Evolutionary conservation across 2,797 vertebrate species (phyloP).

Genomic region (Kryptolebias ocellatus): DNA sequence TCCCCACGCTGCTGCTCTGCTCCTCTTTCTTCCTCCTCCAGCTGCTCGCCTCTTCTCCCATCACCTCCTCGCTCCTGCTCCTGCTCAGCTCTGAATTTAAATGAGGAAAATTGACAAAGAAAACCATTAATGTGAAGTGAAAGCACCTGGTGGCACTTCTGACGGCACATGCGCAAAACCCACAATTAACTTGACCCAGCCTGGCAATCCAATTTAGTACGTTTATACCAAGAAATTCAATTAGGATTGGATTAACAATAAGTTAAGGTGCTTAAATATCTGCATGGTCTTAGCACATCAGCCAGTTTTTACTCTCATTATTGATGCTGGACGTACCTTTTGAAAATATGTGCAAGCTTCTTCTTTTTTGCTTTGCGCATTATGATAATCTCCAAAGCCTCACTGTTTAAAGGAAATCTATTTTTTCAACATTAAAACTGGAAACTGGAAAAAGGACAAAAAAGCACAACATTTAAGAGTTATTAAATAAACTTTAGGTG

Average conservation of each 20-base stretch:
- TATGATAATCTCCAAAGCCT: neutral
- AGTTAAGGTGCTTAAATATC: neutral
- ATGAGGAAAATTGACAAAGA: constrained; percentile 21
- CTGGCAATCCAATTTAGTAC: constrained; percentile 6
- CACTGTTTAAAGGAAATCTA: no score
- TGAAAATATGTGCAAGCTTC: neutral
- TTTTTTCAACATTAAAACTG: neutral
- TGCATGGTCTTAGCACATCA: neutral
- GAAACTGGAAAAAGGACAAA: neutral
- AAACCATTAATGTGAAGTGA: constrained; percentile 12
- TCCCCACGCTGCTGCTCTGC: neutral
- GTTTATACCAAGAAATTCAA: constrained; percentile 5
- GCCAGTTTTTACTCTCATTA: neutral
- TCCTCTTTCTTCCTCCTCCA: constrained; percentile 13
- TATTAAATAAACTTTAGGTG: neutral
- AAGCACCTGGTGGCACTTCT: constrained; percentile 16
- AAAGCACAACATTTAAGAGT: neutral
- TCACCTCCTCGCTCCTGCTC: neutral
- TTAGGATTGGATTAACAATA: constrained; percentile 2
- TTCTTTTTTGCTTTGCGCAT: constrained; percentile 11
- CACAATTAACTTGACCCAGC: constrained; percentile 7
- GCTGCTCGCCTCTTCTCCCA: constrained; percentile 6
- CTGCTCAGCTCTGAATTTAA: constrained; percentile 12
- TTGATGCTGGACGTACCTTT: neutral
- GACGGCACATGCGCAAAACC: constrained; percentile 7